These are phyloP conservation scores for Peromyscus aztecus DNA, from an alignment of 2,797 vertebrate species.

Conservation along the genomic window DNA sequence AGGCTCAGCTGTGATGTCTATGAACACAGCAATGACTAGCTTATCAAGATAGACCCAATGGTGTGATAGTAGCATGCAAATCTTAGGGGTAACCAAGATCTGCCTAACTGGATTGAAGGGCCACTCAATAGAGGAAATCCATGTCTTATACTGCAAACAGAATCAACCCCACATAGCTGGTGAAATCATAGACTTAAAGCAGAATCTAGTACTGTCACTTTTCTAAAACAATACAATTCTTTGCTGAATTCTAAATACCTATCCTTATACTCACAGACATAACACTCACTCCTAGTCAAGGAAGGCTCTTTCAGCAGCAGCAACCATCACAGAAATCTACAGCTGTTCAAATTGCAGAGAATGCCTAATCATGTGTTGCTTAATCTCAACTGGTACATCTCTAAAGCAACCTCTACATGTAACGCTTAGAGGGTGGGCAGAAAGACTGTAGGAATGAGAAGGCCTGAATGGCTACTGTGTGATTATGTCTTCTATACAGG, in stretches of 20 bases:
- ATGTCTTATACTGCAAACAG: neutral
- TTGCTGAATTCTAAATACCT: neutral
- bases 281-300: neutral
- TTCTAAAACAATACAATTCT: neutral
- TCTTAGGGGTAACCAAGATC: neutral
- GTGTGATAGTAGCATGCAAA: neutral
- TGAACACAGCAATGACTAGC: neutral
- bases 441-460: neutral
- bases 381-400: neutral
- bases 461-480: too few species aligned
- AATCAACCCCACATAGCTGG: neutral
- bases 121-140: neutral
- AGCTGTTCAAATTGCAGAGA: neutral
- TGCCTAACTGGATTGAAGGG: neutral
- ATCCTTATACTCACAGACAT: neutral
- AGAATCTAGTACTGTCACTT: neutral
- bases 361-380: neutral
- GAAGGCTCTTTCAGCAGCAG: neutral
- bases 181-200: neutral
- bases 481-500: neutral
- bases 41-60: neutral
- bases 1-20: neutral
- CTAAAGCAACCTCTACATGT: neutral
- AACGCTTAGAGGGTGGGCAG: neutral
- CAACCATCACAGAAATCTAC: neutral